Evolutionary conservation across 2,888 invertebrate species (phyloP).

Genomic region (Chloroclysta siterata): DNA sequence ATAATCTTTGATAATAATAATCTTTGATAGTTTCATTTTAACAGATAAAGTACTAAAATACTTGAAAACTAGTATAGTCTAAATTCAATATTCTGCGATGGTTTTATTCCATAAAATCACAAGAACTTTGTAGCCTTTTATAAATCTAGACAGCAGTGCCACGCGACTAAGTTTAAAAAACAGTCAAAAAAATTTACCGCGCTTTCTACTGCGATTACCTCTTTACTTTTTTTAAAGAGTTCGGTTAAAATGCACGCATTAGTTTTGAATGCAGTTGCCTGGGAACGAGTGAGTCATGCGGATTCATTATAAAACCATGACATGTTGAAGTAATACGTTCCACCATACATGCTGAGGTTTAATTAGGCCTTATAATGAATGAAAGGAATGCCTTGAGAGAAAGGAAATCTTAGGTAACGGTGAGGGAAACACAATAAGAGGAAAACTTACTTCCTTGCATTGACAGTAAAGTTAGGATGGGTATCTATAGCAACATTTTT

Average conservation of each 20-base stretch:
- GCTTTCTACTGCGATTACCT: too few relatives aligned
- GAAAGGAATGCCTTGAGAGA: slow-evolving; percentile 14
- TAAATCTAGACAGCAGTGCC: not conserved
- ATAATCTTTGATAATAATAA: too few relatives aligned
- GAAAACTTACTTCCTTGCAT: not conserved
- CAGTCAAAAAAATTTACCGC: not conserved
- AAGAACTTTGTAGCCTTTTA: not conserved
- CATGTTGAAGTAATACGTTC: slow-evolving; percentile 21
- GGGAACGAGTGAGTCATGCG: slow-evolving; percentile 44
- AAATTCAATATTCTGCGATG: too few relatives aligned
- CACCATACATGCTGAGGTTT: slow-evolving; percentile 15
- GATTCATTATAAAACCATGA: slow-evolving; percentile 22
- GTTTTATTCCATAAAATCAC: too few relatives aligned
- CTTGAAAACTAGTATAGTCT: too few relatives aligned
- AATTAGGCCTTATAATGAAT: slow-evolving; percentile 19
- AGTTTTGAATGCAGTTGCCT: slow-evolving; percentile 41
- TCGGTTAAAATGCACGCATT: slow-evolving; percentile 16
- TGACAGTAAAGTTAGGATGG: not conserved
- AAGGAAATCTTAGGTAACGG: slow-evolving; percentile 10
- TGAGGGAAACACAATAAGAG: not conserved
- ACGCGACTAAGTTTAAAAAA: not conserved
- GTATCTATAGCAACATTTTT: too few relatives aligned
- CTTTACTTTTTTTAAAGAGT: not conserved
- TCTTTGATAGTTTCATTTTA: too few relatives aligned
- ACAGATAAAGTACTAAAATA: too few relatives aligned